Evolutionary conservation across 2,797 vertebrate species (phyloP), one percentile per base, ranked within the genome.

Genomic region (Gymnocypris eckloni): DNA sequence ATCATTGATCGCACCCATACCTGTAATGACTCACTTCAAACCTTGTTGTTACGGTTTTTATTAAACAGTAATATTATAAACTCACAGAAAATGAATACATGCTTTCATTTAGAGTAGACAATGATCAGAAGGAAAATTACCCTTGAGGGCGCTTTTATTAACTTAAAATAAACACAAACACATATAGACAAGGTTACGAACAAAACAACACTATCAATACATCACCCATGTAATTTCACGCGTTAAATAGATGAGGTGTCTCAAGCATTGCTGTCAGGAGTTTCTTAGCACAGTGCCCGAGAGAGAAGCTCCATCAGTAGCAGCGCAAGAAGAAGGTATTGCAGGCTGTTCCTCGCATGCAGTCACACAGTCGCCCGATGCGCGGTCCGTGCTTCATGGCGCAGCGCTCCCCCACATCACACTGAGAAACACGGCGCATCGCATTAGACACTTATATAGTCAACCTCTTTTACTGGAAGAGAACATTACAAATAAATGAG

Each of bases 271-370:
- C 18, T 59, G 52, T 84, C 66, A 15, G 15, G 71, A 48, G 72
- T 52, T 66, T 16, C 56, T 43, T 56, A 64, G 28, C 77, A 43
- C 76, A 25, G 73, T 71, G 79, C 4, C 87, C 86, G 69, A 54
- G 81, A 64, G 82, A 67, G 76, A 71, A 8, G 52, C 28, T 66
- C 22, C 77, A 72, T 95, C 90, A 96, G 93, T 96, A 96, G 92
- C 96, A 96, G 89, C 96, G 94, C 90, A 96, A 92, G 91, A 96
- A 96, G 93, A 96, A 96, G 77, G 94, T 94, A 91, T 96, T 96
- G 90, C 96, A 96, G 20, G 95, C 95, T 0, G 95, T 94, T 83
- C 96, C 96, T 88, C 95, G 91, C 89, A 96, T 94, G 75, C 96
- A 96, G 91, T 96, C 96, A 25, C 96, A 96, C 79, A 96, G 93